Conservation (phyloP, 2,888 invertebrate genomes). For the Tenthredo scrophulariae region DNA sequence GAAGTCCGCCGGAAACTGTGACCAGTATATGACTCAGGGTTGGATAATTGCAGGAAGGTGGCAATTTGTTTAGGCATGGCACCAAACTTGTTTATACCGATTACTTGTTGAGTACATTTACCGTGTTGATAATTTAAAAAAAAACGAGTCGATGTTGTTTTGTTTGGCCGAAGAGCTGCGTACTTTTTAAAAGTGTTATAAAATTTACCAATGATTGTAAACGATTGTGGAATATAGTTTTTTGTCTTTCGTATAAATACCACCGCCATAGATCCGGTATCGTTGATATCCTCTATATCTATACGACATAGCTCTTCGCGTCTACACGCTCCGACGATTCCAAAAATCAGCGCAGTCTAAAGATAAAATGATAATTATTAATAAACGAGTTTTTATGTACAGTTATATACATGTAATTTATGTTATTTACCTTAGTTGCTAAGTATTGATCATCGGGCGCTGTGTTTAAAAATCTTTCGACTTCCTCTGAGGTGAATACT, state of each 20-base stretch:
- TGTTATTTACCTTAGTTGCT: not conserved
- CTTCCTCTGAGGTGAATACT: not conserved
- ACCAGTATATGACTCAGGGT: slow-evolving; percentile 6
- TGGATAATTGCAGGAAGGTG: not conserved
- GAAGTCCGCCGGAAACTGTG: not conserved
- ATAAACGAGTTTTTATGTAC: not conserved
- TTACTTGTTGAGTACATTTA: not conserved
- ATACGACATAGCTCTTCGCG: not conserved
- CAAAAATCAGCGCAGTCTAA: not conserved
- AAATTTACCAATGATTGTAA: not conserved
- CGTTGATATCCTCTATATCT: not conserved
- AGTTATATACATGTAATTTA: not conserved
- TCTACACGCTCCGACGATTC: not conserved
- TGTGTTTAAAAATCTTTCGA: not conserved
- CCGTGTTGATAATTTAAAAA: slow-evolving; percentile 12
- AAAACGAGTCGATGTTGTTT: not conserved
- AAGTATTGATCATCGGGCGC: not conserved
- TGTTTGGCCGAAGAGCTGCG: not conserved
- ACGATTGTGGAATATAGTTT: not conserved
- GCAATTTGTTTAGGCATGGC: not conserved
- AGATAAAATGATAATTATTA: not conserved
- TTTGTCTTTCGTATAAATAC: not conserved
- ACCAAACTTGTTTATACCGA: not conserved
- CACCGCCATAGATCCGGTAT: not conserved
- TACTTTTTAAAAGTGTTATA: not conserved